These are phyloP conservation scores for Trachurus trachurus DNA, from an alignment of 2,797 vertebrate genomes.

Conservation along the genomic window DNA sequence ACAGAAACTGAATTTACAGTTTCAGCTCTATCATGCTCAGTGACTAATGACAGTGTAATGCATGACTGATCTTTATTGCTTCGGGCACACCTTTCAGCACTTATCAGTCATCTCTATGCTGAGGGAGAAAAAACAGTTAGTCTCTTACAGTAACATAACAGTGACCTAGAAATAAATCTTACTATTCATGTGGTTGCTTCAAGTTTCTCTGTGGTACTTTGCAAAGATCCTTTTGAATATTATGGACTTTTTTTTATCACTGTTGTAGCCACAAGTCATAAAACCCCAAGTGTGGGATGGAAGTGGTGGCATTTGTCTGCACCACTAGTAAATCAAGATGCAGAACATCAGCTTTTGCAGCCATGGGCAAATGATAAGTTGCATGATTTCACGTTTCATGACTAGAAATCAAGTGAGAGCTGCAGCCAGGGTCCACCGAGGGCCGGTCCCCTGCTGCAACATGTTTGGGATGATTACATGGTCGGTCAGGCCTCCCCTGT, in stretches of 20 bases:
- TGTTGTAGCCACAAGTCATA: constrained; percentile 2
- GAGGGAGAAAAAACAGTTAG: not conserved
- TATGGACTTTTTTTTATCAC: not conserved
- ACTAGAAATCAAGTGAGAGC: constrained; percentile 26
- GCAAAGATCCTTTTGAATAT: not conserved
- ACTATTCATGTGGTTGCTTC: not conserved
- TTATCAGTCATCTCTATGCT: not conserved
- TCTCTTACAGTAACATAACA: not conserved
- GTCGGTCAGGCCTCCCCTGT: constrained; percentile 56
- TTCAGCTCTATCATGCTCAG: not conserved
- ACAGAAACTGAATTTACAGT: not conserved
- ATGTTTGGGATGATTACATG: constrained; percentile 75
- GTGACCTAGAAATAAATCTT: not conserved
- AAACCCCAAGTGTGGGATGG: not conserved
- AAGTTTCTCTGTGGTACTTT: not conserved
- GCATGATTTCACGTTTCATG: constrained; percentile 50
- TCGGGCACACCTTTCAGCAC: constrained; percentile 25
- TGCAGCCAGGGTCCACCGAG: constrained; percentile 57
- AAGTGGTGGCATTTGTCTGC: constrained; percentile 18
- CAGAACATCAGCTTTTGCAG: constrained; percentile 10
- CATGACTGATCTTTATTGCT: constrained; percentile 7
- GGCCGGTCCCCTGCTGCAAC: constrained; percentile 60
- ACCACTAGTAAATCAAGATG: constrained; percentile 27
- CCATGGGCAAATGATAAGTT: constrained; percentile 27
- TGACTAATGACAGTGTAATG: constrained; percentile 17